Evolutionary conservation across 2,888 invertebrate species (phyloP), one percentile per base, ranked within the genome.

Genomic region (Dynastes grantii): DNA sequence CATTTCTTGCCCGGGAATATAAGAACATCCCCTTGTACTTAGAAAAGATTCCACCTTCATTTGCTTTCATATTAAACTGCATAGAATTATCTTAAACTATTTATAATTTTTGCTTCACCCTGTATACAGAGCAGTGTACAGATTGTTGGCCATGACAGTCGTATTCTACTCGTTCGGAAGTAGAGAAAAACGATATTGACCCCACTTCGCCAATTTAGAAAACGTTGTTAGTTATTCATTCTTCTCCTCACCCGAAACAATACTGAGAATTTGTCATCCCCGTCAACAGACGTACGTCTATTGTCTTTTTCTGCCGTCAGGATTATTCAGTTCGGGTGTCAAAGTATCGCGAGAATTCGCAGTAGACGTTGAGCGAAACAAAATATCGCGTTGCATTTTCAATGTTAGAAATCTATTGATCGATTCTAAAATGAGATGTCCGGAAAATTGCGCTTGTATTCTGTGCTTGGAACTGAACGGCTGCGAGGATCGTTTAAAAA

Each of bases 401-500:
- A 71, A n/a, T 22, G 29, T 63, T 32, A 27, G 63, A 8, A 63
- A 27, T 63, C 63, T 13, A 32, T 3, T 32, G 63, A 32, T 32
- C 29, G 32, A 13, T n/a, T 40, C 22, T 73, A 84, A 83, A 79
- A 93, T 93, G 93, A 92, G 91, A 90, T 94, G 94, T 90, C 90
- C 92, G 85, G 91, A 92, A 90, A 92, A 94, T 85, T 95, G 95
- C 88, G 90, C 90, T 84, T 95, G 95, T 89, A 92, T 93, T 86
- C 90, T 95, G 85, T 95, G 95, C 88, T 92, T 94, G 82, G 94
- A 95, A 87, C 89, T 95, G 84, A 92, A 91, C 84, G 92, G 92
- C 83, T 93, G 91, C 86, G 92, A 91, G 80, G 84, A 90, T 89
- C 87, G 90, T 89, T 68, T 90, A 87, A 81, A 86, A 85, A 86